These are phyloP conservation scores for Hippocampus comes DNA, from an alignment of 2,113 vertebrate species.

Conservation along the genomic window DNA sequence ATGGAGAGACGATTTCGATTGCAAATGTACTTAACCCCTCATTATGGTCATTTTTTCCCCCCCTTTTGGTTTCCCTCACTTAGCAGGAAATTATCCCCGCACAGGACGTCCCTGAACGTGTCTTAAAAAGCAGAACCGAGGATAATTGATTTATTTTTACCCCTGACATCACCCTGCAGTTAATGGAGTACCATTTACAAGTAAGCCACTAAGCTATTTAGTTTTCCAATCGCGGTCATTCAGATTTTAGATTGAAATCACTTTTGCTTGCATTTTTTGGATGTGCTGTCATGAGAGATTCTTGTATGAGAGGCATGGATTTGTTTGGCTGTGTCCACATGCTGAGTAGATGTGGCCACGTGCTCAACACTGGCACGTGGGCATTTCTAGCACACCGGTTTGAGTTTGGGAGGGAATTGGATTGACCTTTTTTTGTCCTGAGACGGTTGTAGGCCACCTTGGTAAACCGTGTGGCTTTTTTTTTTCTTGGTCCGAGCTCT, in stretches of 20 bases:
- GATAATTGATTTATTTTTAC: background rate
- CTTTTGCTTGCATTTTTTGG: background rate
- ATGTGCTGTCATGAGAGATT: background rate
- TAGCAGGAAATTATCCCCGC: background rate
- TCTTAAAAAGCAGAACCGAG: background rate
- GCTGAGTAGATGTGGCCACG: background rate
- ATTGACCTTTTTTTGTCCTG: too few relatives aligned
- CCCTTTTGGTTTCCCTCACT: background rate
- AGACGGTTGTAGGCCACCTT: background rate
- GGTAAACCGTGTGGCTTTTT: background rate
- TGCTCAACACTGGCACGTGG: background rate
- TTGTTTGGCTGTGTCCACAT: background rate
- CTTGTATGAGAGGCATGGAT: background rate
- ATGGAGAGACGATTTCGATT: constrained; percentile 16
- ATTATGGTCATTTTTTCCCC: constrained; percentile 8
- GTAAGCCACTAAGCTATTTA: background rate
- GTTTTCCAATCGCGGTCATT: background rate
- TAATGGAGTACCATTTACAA: background rate
- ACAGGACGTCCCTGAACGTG: background rate
- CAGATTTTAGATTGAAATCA: background rate
- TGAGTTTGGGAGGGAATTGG: too few relatives aligned
- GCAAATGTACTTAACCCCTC: constrained; percentile 27
- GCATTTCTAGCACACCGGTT: too few relatives aligned
- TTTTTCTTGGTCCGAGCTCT: background rate
- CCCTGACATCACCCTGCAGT: background rate